Evolutionary conservation across 2,797 vertebrate species (phyloP), one percentile per base, ranked within the genome.

Genomic region (Discoglossus pictus): DNA sequence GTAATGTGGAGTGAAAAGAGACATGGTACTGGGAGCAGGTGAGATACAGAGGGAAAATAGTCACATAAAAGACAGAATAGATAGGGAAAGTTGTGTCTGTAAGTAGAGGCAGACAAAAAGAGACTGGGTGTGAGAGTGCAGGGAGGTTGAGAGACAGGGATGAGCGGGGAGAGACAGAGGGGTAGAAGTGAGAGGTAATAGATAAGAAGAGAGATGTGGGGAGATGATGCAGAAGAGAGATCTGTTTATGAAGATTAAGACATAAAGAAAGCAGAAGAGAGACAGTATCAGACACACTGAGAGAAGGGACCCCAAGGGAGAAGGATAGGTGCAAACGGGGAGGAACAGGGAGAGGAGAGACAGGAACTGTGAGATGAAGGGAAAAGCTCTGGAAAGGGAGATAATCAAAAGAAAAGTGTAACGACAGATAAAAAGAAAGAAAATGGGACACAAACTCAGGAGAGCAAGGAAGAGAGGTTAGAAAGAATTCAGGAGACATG

Each of bases 341-440:
- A 63, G 68, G 68, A 52, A 56, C 52, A 40, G 3, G 31, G 54
- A 48, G 44, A 50, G 42, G 50, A 52, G 53, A 56, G 42, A 52
- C 51, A 55, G 54, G 40, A 50, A 58, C 35, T 52, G 24, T 47
- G 43, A 55, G 53, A 25, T 59, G 46, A 51, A 58, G 39, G 25
- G 31, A 65, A 65, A 18, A 25, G 36, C 47, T 4, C 39, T 15
- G 18, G 25, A 61, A 40, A 34, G 25, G 8, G 2, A 44, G n/a
- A 36, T 23, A 64, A 71, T 50, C 36, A 42, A 51, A 56, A 50
- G 44, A 70, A 70, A 70, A 71, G 60, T 71, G 58, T 27, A 48
- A 18, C 31, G 61, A 21, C 11, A 59, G 61, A 64, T 59, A 10
- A 71, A 58, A 71, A 63, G 44, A n/a, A 8, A 43, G 46, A 50